Evolutionary conservation across 1,140 invertebrate genomes (phyloP).

Genomic region (Propsilocerus akamusi): DNA sequence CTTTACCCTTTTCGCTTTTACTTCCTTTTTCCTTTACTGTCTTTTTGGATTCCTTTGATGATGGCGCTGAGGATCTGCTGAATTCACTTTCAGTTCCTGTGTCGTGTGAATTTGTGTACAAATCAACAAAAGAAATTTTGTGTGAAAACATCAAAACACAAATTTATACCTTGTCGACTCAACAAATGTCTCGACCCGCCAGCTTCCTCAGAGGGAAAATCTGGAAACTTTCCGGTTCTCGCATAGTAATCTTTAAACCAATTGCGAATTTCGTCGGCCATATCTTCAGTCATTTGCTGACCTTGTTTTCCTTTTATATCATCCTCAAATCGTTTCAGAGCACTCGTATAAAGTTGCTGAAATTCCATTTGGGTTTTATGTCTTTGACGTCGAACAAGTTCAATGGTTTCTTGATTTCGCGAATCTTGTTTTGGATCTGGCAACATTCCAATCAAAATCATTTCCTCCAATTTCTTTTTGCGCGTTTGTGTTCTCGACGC

Average conservation of each 20-base stretch:
- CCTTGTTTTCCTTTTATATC: constrained; percentile 39
- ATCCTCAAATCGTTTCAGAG: constrained; percentile 33
- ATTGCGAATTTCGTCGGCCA: constrained; percentile 63
- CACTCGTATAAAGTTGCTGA: constrained; percentile 37
- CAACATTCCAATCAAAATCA: constrained; percentile 67
- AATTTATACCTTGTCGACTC: constrained; percentile 38
- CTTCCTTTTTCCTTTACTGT: constrained; percentile 50
- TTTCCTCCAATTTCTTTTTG: constrained; percentile 56
- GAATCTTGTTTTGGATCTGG: constrained; percentile 23
- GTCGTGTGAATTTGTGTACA: constrained; percentile 15
- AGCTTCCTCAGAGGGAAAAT: constrained; percentile 75
- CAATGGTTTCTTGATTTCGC: background rate
- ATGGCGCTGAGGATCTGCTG: constrained; percentile 53
- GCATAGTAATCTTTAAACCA: constrained; percentile 67
- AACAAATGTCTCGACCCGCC: constrained; percentile 72
- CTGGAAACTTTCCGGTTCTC: constrained; percentile 72
- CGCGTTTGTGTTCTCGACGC: constrained; percentile 46
- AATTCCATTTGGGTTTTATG: constrained; percentile 38
- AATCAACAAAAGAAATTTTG: constrained; percentile 1
- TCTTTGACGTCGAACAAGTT: constrained; percentile 33
- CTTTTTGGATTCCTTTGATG: constrained; percentile 57
- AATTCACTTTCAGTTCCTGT: constrained; percentile 50
- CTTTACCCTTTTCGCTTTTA: constrained; percentile 41
- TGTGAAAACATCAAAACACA: background rate
- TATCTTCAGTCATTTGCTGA: constrained; percentile 54